phyloP scores from a whole-genome alignment of 2,797 vertebrate genomes.

The Huso huso region DNA sequence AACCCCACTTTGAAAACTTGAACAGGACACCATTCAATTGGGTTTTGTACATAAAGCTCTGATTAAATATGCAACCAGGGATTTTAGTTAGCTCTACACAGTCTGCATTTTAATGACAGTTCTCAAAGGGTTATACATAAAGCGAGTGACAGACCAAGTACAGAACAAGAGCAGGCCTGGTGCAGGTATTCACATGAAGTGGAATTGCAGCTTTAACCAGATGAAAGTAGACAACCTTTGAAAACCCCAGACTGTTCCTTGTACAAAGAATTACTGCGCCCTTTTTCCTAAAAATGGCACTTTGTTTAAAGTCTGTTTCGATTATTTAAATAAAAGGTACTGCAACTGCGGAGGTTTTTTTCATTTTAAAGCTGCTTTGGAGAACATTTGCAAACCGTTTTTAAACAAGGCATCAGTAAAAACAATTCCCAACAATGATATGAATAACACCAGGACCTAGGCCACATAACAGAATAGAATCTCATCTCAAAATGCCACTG shows the following conservation, averaged over 20 bases:
- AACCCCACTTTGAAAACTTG: slow-evolving; percentile 52
- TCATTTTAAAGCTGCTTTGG: too few relatives aligned
- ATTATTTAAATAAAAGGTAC: too few relatives aligned
- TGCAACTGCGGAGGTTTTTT: too few relatives aligned
- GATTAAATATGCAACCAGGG: slow-evolving; percentile 26
- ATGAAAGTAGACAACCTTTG: slow-evolving; percentile 62
- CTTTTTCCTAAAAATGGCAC: too few relatives aligned
- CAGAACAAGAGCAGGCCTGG: slow-evolving; percentile 39
- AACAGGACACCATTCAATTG: slow-evolving; percentile 30
- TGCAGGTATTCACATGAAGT: slow-evolving; percentile 26
- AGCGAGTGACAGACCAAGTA: slow-evolving; percentile 47
- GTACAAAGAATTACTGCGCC: too few relatives aligned
- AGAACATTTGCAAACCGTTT: too few relatives aligned
- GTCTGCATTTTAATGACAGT: slow-evolving; percentile 46
- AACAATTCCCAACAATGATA: too few relatives aligned
- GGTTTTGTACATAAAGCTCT: slow-evolving; percentile 31
- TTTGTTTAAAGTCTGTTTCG: too few relatives aligned
- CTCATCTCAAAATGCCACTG: too few relatives aligned
- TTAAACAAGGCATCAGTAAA: too few relatives aligned
- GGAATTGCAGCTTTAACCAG: slow-evolving; percentile 59
- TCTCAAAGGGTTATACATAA: slow-evolving; percentile 55
- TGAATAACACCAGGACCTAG: too few relatives aligned
- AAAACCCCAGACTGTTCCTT: not conserved
- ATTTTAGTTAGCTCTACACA: slow-evolving; percentile 18
- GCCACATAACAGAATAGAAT: too few relatives aligned